Conservation (phyloP, 2,113 vertebrate genomes). For the Cyprinodon brontotheroides region DNA sequence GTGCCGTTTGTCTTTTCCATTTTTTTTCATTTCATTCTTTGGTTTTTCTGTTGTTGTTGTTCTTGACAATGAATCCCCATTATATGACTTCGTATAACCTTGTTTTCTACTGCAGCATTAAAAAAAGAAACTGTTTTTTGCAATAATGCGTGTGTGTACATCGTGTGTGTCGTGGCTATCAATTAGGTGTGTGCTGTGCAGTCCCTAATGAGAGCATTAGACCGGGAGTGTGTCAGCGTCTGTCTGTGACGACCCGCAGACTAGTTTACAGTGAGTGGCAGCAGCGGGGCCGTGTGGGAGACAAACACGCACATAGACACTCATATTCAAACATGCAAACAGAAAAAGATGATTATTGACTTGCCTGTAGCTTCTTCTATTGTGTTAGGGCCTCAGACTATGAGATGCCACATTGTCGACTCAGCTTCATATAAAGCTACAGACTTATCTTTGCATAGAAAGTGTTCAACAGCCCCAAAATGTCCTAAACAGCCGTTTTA, state of each 20-base stretch:
- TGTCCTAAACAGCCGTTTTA: too few species aligned
- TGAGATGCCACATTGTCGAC: neutral
- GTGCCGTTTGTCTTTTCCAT: constrained; percentile 81
- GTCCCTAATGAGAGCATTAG: constrained; percentile 92
- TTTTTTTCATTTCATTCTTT: constrained; percentile 72
- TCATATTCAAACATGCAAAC: constrained; percentile 40
- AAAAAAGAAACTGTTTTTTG: constrained; percentile 96
- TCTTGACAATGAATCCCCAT: constrained; percentile 98
- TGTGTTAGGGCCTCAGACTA: constrained; percentile 11
- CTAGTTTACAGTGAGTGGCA: constrained; percentile 85
- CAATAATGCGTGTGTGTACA: constrained; percentile 83
- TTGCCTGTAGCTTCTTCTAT: constrained; percentile 40
- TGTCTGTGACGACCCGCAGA: constrained; percentile 86
- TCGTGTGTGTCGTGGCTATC: constrained; percentile 74
- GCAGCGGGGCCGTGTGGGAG: constrained; percentile 83
- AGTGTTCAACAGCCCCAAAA: too few species aligned
- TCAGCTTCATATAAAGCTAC: constrained; percentile 4
- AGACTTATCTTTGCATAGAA: constrained; percentile 27
- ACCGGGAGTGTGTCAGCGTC: constrained; percentile 87
- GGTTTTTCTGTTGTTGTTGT: constrained; percentile 77
- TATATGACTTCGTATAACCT: constrained; percentile 99
- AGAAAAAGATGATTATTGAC: constrained; percentile 42
- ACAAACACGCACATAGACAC: constrained; percentile 52
- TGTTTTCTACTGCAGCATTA: constrained; percentile 99
- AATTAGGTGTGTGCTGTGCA: constrained; percentile 82